Base-by-base conservation (phyloP, 2,797 vertebrate genomes). In the Rousettus madagascariensis region DNA sequence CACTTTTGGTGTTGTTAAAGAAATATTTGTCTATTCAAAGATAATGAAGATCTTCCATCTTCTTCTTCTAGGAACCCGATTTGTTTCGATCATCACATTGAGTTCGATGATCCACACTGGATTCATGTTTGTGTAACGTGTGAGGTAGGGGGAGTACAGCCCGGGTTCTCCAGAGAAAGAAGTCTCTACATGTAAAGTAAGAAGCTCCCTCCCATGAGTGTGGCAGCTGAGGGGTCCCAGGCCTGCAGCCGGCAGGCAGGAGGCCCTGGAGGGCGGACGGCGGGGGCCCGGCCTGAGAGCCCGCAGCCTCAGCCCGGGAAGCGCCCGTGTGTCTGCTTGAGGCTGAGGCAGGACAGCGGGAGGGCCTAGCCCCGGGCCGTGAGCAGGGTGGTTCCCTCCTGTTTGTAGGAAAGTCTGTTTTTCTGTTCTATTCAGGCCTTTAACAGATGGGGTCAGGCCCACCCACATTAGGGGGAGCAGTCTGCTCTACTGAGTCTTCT, bases 1-100 rank as follows among this genome's bases (percentile, higher is more conserved):
- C 3, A 65, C 33, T 85, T 94, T 84, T 80, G 51, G 24, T 59
- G 51, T 88, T 80, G 17, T 91, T 84, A 93, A 74, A 84, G 30
- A 74, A 82, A 86, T 26, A 10, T 49, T 78, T 78, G 10, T 46
- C 38, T 65, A 49, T 63, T 19, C 26, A 87, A 79, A 61, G 41
- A 86, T 59, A 61, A 89, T 75, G 41, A 87, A 78, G 22, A 4
- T 65, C 19, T 92, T 63, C 66, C 41, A 9, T 46, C 24, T 72
- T 71, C 53, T 63, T 78, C 33, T 85, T 79, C 8, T 43, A 82
- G 33, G 80, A 77, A 66, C 5, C 8, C 57, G 33, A 36, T 38
- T 93, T 74, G 33, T 86, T 91, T 82, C 43, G 71, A 78, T 95
- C 92, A 83, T 46, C 5, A 46, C 28, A 59, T 69, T 95, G 57